Evolutionary conservation across 30 jellyfish, hydroid and myxozoan species (phyloP).

Genomic region (Pelagia noctiluca): DNA sequence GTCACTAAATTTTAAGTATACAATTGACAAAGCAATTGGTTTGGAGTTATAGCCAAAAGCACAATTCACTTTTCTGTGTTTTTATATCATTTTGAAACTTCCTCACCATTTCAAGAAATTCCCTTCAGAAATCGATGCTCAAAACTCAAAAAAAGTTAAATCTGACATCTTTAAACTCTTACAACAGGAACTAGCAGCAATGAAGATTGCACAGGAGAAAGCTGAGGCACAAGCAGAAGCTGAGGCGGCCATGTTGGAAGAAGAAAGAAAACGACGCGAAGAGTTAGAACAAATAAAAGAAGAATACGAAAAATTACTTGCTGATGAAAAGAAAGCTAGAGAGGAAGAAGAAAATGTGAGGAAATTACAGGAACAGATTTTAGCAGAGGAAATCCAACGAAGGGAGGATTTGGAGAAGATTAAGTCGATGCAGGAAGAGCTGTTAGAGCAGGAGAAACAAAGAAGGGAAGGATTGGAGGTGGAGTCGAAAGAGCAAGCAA

Average conservation of each 20-base stretch:
- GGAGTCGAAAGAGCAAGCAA: slow-evolving; percentile 93
- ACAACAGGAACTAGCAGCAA: slow-evolving; percentile 72
- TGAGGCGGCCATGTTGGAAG: slow-evolving; percentile 96
- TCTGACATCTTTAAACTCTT: too few species aligned
- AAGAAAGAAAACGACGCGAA: slow-evolving; percentile 92
- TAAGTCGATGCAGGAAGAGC: slow-evolving; percentile 84
- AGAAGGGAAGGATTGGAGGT: slow-evolving; percentile 92
- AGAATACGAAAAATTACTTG: slow-evolving; percentile 89
- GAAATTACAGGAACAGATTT: slow-evolving; percentile 66
- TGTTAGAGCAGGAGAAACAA: slow-evolving; percentile 81
- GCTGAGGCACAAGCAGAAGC: slow-evolving; percentile 95
- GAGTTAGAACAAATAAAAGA: slow-evolving; percentile 83
- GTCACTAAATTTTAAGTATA: too few species aligned
- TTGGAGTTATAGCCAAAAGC: too few species aligned
- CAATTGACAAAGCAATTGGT: too few species aligned
- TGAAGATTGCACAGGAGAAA: slow-evolving; percentile 85
- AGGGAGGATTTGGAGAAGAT: slow-evolving; percentile 88
- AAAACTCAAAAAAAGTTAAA: too few species aligned
- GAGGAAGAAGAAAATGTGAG: slow-evolving; percentile 84
- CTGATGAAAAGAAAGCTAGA: slow-evolving; percentile 88
- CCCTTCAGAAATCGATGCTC: too few species aligned
- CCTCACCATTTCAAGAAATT: too few species aligned
- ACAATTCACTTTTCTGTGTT: too few species aligned
- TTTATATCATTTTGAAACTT: too few species aligned
- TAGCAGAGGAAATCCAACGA: slow-evolving; percentile 86